Conservation (phyloP, 2,888 invertebrate species). For the Pheosia gnoma region DNA sequence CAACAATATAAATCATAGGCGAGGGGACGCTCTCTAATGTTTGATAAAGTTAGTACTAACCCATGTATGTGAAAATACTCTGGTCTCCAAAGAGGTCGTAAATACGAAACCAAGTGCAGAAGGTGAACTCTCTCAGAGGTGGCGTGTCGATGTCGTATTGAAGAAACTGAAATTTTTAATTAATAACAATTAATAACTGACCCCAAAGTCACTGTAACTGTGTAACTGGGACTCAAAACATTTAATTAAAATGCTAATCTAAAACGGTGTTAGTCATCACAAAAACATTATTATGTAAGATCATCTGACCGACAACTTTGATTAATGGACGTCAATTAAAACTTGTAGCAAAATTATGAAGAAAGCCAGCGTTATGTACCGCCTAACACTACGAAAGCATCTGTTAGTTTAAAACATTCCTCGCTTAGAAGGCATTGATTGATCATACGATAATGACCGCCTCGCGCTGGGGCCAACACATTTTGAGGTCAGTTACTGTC, state of each 20-base stretch:
- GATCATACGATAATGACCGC: background rate
- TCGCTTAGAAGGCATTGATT: slow-evolving; percentile 1
- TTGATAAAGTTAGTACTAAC: slow-evolving; percentile 48
- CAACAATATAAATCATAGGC: background rate
- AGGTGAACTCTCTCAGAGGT: slow-evolving; percentile 90
- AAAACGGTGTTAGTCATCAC: slow-evolving; percentile 16
- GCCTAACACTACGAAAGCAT: background rate
- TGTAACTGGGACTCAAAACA: slow-evolving; percentile 1
- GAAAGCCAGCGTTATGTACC: background rate
- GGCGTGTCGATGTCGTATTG: slow-evolving; percentile 89
- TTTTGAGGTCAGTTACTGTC: background rate
- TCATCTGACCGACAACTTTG: background rate
- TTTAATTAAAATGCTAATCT: slow-evolving; percentile 14
- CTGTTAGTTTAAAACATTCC: slow-evolving; percentile 1
- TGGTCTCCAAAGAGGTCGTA: slow-evolving; percentile 76
- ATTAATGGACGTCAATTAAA: slow-evolving; percentile 7
- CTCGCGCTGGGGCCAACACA: background rate
- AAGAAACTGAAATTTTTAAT: slow-evolving; percentile 61
- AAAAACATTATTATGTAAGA: slow-evolving; percentile 11
- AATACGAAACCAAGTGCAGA: slow-evolving; percentile 92
- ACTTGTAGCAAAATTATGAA: slow-evolving; percentile 2
- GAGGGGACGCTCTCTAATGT: too few species aligned
- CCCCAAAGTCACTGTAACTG: background rate
- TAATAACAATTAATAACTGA: slow-evolving; percentile 7
- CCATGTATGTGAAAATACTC: slow-evolving; percentile 70